Evolutionary conservation across 2,113 vertebrate species (phyloP), one percentile per base, ranked within the genome.

Genomic region (Lates calcarifer): DNA sequence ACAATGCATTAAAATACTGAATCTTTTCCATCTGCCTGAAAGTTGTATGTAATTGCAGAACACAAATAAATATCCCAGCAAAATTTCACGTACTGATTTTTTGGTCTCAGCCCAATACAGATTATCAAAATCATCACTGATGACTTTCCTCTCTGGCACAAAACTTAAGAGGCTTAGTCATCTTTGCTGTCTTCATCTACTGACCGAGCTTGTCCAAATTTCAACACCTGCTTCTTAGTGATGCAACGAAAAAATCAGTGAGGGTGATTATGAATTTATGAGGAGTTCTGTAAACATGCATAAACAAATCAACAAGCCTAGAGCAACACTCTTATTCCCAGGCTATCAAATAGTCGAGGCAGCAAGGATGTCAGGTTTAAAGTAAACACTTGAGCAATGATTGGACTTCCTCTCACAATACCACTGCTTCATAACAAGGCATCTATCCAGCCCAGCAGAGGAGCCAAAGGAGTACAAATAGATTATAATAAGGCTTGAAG

Each of bases 61-160:
- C 5, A 57, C 26, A 82, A 69, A 87, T 62, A 78, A 72, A 83
- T 77, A 86, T 83, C 67, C 67, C 75, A 28, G 65, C 74, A 82
- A 33, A 66, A 69, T 26, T 56, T 73, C 29, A 56, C 41, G 56
- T 39, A 74, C 37, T 41, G 47, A 70, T 61, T 69, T 74, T 35
- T 82, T 85, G 76, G 65, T 84, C 75, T 82, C 61, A 87, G 31
- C 88, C 88, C 84, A 86, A 8, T 47, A 74, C 58, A 86, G 88
- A 92, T 93, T 86, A 92, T 90, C 74, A 69, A 89, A 91, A 90
- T 87, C 60, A 89, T 87, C 71, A 74, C 37, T 83, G 82, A 90
- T 88, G 82, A 89, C 77, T 77, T 70, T 65, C 45, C 77, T 85
- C 58, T 83, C 76, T 87, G 83, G 80, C 87, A 83, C 55, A 65